A percentile compares a stretch with the other conserved stretches of the same genome.
Evolutionary conservation across 2,797 vertebrate genomes (phyloP).

Genomic region (Buphagus erythrorhynchus): DNA sequence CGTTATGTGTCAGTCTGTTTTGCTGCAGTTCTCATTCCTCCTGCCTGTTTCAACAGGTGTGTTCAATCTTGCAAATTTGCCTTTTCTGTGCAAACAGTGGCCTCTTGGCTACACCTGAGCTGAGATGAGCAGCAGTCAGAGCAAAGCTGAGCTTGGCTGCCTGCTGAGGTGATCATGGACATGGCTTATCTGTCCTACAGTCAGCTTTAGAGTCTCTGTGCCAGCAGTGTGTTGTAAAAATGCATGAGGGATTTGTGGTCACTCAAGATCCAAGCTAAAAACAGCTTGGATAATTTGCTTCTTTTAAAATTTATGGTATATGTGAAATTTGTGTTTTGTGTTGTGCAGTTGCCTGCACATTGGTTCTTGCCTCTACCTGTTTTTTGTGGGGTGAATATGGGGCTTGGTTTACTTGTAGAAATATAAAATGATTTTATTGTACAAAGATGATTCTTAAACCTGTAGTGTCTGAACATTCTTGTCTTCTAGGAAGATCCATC

Average conservation of each 20-base stretch:
- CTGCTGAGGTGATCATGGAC: not conserved
- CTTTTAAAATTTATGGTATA: not conserved
- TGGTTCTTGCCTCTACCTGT: not conserved
- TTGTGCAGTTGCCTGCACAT: not conserved
- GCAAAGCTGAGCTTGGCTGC: not conserved
- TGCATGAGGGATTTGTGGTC: not conserved
- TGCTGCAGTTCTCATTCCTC: not conserved
- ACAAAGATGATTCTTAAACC: not conserved
- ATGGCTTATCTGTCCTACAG: not conserved
- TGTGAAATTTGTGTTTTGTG: not conserved
- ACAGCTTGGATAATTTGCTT: not conserved
- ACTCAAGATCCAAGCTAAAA: not conserved
- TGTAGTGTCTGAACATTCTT: not conserved
- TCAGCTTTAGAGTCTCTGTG: not conserved
- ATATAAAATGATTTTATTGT: not conserved
- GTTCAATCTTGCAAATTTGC: not conserved
- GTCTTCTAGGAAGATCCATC: slow-evolving; percentile 88
- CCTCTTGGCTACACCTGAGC: not conserved
- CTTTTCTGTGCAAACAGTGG: not conserved
- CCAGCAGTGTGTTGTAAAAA: not conserved
- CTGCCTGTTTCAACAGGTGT: not conserved
- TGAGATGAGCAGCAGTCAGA: not conserved
- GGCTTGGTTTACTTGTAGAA: not conserved
- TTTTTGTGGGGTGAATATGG: not conserved
- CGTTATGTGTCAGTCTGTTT: not conserved